Base-by-base conservation (phyloP, 2,888 invertebrate genomes). In the Thera obeliscata region DNA sequence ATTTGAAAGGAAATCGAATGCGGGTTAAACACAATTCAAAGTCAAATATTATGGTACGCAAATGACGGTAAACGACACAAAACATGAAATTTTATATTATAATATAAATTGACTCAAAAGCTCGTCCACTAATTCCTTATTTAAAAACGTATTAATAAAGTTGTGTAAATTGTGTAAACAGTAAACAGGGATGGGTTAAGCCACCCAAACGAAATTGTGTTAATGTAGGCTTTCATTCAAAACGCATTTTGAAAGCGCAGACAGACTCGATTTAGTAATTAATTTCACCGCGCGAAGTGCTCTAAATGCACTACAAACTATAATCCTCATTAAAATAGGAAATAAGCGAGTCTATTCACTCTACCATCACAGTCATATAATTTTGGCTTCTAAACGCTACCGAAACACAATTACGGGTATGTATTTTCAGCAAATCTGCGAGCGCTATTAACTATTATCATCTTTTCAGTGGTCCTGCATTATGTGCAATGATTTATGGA, bases 251-350 rank as follows among this genome's bases (percentile, higher is more conserved):
- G 82, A 81, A 72, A 80, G 75, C 76, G 80, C 85, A 88, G 87
- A 82, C 88, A 89, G 87, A 87, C 87, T 80, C 88, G 87, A 90
- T 92, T 90, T 90, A 89, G 91, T 93, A 91, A 93, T 93, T 93
- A 93, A 93, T 91, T 93, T 91, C 87, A 88, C 88, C 85, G 86
- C 85, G 87, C 84, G 87, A 91, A 91, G 90, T 91, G 84, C 91
- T 88, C 89, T 85, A 89, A 93, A 93, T 91, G 92, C 91, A 91
- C 87, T 85, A 88, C 89, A 89, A 91, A 91, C 91, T 90, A 90
- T 93, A 92, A 93, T 93, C 91, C 92, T 87, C 88, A 90, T 90
- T 91, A 90, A 92, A 92, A 90, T 89, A 81, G 91, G 88, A 91
- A 89, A 91, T 88, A 91, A 83, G 85, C 87, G 87, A 83, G 90